Percentiles rank a stretch among this genome's conserved stretches.
Conservation (phyloP, 1,140 invertebrate genomes). For the Coenobita brevimanus region DNA sequence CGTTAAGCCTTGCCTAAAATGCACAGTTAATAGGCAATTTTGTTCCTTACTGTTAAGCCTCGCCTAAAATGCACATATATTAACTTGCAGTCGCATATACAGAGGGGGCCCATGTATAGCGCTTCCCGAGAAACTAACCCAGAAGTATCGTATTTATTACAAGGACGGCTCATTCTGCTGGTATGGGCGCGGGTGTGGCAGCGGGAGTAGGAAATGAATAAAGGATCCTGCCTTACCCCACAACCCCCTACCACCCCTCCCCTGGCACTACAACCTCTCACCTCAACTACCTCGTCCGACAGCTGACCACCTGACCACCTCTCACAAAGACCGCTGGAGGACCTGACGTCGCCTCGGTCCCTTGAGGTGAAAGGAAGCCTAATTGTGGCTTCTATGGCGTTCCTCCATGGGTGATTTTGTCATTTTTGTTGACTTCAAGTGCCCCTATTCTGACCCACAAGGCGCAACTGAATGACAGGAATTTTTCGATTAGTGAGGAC, state of each 20-base stretch:
- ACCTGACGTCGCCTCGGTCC: background rate
- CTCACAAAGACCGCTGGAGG: background rate
- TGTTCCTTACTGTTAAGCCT: too few relatives aligned
- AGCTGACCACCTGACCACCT: background rate
- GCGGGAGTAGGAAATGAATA: background rate
- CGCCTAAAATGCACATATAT: too few relatives aligned
- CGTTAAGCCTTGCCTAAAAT: too few relatives aligned
- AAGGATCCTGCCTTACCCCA: background rate
- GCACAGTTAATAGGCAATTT: too few relatives aligned
- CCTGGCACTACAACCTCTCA: background rate
- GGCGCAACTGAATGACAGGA: background rate
- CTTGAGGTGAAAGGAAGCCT: constrained; percentile 38
- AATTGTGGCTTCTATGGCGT: constrained; percentile 38
- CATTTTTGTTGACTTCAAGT: constrained; percentile 43
- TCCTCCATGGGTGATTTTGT: constrained; percentile 34
- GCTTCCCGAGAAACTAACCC: too few relatives aligned
- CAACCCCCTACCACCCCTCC: background rate
- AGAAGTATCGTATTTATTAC: too few relatives aligned
- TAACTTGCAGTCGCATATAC: too few relatives aligned
- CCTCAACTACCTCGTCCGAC: background rate
- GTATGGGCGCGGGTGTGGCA: too few relatives aligned
- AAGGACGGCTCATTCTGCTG: too few relatives aligned
- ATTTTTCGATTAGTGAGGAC: constrained; percentile 31
- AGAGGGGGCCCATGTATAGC: too few relatives aligned
- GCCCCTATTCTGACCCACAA: constrained; percentile 21